Percentiles rank a stretch among this genome's conserved stretches.
phyloP scores from a whole-genome alignment of 2,113 vertebrate species.

The Cyprinodon brontotheroides region DNA sequence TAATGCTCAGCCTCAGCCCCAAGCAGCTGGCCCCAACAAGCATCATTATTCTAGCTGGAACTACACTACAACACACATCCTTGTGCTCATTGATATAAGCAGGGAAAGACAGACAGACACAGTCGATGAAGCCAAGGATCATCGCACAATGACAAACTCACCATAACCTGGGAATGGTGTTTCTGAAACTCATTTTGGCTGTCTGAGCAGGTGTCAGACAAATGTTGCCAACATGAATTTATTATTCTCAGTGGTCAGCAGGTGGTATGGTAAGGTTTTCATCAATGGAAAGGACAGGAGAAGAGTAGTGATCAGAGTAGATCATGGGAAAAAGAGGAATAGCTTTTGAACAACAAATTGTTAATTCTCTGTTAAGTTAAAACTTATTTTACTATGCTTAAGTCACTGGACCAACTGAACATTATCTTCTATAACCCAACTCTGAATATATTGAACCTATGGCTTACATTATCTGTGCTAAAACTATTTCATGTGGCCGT shows the following conservation, averaged over 20 bases:
- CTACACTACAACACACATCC: slow-evolving; percentile 24
- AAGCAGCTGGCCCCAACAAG: slow-evolving; percentile 76
- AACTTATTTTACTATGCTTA: too few species aligned
- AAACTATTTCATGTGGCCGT: too few species aligned
- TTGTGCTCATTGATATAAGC: slow-evolving; percentile 31
- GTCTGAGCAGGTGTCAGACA: slow-evolving; percentile 44
- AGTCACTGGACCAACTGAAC: too few species aligned
- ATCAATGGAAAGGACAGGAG: neutral
- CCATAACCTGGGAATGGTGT: slow-evolving; percentile 54
- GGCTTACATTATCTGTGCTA: too few species aligned
- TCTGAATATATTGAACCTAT: too few species aligned
- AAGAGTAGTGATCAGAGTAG: slow-evolving; percentile 18
- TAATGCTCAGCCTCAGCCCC: slow-evolving; percentile 73
- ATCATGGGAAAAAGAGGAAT: neutral
- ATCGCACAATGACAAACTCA: slow-evolving; percentile 58
- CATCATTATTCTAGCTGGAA: slow-evolving; percentile 71
- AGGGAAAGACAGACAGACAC: slow-evolving; percentile 43
- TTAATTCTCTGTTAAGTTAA: too few species aligned
- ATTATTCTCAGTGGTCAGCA: slow-evolving; percentile 55
- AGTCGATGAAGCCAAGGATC: slow-evolving; percentile 55
- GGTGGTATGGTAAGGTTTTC: slow-evolving; percentile 22
- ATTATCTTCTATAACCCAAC: too few species aligned
- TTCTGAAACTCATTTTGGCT: slow-evolving; percentile 63
- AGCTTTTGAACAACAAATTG: neutral
- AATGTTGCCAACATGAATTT: slow-evolving; percentile 48